Conservation (phyloP, 2,113 vertebrate species). For the Polypterus senegalus region DNA sequence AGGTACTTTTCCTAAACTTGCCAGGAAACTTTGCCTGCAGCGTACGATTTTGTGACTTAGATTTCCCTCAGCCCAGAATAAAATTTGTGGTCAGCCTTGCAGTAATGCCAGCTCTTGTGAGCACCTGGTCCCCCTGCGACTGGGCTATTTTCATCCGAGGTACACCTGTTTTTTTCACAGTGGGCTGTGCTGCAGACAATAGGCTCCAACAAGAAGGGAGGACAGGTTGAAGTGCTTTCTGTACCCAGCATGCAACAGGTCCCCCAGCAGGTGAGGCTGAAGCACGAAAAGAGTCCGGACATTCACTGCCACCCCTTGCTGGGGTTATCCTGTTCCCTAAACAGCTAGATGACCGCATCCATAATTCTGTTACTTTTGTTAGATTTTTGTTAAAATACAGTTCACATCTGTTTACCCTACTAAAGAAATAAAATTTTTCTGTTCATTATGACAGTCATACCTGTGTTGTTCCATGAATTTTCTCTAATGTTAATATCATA, state of each 20-base stretch:
- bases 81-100: neutral
- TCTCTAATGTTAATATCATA: no score
- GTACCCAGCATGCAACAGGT: slow-evolving; percentile 80
- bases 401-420: no score
- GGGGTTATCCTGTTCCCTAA: no score
- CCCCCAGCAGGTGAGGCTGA: slow-evolving; percentile 75
- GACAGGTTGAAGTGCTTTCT: slow-evolving; percentile 72
- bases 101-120: neutral
- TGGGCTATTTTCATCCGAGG: slow-evolving; percentile 19
- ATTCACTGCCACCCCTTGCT: no score
- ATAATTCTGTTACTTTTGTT: no score
- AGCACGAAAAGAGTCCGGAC: neutral
- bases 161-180: slow-evolving; percentile 53
- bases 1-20: neutral
- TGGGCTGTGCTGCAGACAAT: slow-evolving; percentile 84
- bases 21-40: no score
- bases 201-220: slow-evolving; percentile 76
- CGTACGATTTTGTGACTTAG: no score
- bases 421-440: no score
- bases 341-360: no score
- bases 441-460: no score
- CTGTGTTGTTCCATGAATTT: no score
- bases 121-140: neutral
- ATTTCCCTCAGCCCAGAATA: neutral
- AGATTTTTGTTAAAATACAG: no score